Evolutionary conservation across 2,797 vertebrate genomes (phyloP).

Genomic region (Lates japonicus): DNA sequence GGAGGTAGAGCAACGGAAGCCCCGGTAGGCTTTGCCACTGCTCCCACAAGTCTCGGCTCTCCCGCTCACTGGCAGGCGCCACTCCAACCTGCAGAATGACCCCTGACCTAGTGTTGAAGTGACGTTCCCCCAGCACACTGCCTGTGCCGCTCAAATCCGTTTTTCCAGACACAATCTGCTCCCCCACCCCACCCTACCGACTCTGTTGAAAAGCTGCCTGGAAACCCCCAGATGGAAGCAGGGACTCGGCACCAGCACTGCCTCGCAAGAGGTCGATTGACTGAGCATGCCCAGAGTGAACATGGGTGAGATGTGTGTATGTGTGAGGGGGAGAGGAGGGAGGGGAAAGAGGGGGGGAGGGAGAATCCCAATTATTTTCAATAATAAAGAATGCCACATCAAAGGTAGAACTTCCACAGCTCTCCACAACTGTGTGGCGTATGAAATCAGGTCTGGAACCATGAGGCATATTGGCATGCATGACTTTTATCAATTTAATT

Average conservation of each 20-base stretch:
- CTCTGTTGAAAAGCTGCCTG: slow-evolving; percentile 49
- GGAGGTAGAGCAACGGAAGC: slow-evolving; percentile 60
- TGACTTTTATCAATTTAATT: slow-evolving; percentile 89
- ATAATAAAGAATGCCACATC: slow-evolving; percentile 87
- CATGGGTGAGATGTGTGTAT: slow-evolving; percentile 48
- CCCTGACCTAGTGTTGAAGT: slow-evolving; percentile 55
- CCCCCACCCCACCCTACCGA: not conserved
- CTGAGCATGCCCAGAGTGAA: slow-evolving; percentile 79
- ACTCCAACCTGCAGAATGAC: slow-evolving; percentile 69
- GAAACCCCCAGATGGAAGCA: slow-evolving; percentile 54
- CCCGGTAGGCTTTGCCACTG: slow-evolving; percentile 46
- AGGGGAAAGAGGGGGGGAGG: slow-evolving; percentile 15
- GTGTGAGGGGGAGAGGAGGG: slow-evolving; percentile 22
- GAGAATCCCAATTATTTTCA: slow-evolving; percentile 87
- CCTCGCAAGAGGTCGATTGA: slow-evolving; percentile 74
- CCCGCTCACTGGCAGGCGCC: slow-evolving; percentile 63
- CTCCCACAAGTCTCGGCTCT: slow-evolving; percentile 46
- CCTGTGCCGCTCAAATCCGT: slow-evolving; percentile 39
- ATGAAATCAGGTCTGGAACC: slow-evolving; percentile 84
- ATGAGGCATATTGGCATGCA: slow-evolving; percentile 81
- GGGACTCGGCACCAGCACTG: slow-evolving; percentile 32
- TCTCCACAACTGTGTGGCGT: slow-evolving; percentile 77
- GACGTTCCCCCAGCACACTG: slow-evolving; percentile 37
- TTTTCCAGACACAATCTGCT: slow-evolving; percentile 47
- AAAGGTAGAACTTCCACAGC: slow-evolving; percentile 85